Evolutionary conservation across 2,797 vertebrate genomes (phyloP).

Genomic region (Microtus obscurus): DNA sequence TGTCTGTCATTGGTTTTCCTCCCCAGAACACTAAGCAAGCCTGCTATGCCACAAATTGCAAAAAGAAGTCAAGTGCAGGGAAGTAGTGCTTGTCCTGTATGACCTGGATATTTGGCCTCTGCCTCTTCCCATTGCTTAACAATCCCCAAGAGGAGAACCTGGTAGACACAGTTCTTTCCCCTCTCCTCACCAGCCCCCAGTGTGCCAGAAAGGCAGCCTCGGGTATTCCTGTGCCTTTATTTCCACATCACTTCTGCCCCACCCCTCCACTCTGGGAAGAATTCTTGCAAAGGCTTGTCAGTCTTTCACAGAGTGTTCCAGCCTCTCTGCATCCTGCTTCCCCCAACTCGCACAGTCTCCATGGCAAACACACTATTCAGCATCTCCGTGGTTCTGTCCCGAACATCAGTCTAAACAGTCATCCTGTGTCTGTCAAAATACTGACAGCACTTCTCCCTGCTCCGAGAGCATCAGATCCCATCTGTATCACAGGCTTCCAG

Average conservation of each 20-base stretch:
- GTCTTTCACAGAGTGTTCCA: constrained; percentile 39
- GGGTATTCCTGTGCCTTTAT: background rate
- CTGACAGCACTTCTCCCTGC: constrained; percentile 59
- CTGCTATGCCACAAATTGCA: background rate
- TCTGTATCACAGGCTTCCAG: constrained; percentile 71
- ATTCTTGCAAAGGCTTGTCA: constrained; percentile 58
- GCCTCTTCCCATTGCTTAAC: constrained; percentile 64
- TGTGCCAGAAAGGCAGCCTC: constrained; percentile 27
- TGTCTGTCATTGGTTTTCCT: constrained; percentile 68
- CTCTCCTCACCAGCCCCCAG: background rate
- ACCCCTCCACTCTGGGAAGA: background rate
- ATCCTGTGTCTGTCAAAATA: constrained; percentile 69
- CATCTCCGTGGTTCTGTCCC: constrained; percentile 72
- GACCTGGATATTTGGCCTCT: constrained; percentile 57
- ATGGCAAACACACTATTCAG: background rate
- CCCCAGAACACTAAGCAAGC: constrained; percentile 24
- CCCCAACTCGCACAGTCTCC: background rate
- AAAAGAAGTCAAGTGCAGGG: constrained; percentile 51
- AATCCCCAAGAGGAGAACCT: constrained; percentile 35
- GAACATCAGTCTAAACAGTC: background rate
- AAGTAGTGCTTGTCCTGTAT: constrained; percentile 23
- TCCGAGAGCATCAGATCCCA: constrained; percentile 69
- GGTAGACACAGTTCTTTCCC: background rate
- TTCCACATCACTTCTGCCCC: background rate
- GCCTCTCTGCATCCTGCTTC: background rate